phyloP scores from a whole-genome alignment of 2,113 vertebrate species.

The Mus pahari region DNA sequence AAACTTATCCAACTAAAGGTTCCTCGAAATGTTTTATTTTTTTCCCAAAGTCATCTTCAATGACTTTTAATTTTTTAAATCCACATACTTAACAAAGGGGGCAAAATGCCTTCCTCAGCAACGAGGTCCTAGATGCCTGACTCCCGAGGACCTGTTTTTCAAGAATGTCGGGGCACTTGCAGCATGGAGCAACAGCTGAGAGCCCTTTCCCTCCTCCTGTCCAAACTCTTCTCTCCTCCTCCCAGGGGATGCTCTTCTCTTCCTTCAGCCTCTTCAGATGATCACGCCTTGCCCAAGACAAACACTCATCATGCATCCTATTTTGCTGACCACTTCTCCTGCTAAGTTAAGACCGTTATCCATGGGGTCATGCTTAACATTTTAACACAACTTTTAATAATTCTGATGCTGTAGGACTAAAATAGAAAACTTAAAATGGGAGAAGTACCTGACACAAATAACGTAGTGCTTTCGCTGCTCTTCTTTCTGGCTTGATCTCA shows the following conservation, averaged over 20 bases:
- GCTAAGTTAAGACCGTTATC: slow-evolving; percentile 48
- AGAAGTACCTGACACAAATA: neutral
- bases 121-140: neutral
- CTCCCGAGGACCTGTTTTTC: slow-evolving; percentile 20
- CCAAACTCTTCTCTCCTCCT: neutral
- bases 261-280: slow-evolving; percentile 31
- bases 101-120: neutral
- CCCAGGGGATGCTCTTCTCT: neutral
- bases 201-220: neutral
- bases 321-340: slow-evolving; percentile 56
- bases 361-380: neutral
- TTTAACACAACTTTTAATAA: slow-evolving; percentile 56
- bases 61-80: neutral
- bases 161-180: slow-evolving; percentile 25
- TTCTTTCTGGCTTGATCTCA: neutral
- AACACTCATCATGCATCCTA: neutral
- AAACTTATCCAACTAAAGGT: neutral
- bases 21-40: neutral
- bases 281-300: neutral
- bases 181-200: slow-evolving; percentile 10
- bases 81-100: neutral
- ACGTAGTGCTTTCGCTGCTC: slow-evolving; percentile 49
- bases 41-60: slow-evolving; percentile 2
- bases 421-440: neutral
- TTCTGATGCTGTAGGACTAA: slow-evolving; percentile 37